These are phyloP conservation scores for Xestia c-nigrum DNA, from an alignment of 2,888 invertebrate genomes.

Conservation along the genomic window DNA sequence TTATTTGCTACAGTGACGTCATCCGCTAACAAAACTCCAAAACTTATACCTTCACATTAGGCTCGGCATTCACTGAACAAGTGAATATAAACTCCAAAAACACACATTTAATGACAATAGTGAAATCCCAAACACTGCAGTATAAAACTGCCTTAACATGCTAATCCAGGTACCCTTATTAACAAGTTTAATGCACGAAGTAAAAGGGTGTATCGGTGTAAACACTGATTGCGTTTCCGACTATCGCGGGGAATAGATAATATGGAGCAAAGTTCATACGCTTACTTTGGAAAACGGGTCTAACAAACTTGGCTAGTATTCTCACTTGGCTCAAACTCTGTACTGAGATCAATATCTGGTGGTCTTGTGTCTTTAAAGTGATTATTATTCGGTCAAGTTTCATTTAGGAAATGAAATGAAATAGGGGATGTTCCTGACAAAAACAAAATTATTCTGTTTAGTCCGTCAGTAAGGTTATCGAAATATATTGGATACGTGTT, in stretches of 20 bases:
- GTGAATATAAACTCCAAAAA: neutral
- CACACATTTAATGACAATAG: neutral
- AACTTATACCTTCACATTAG: too few species aligned
- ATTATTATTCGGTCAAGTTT: constrained; percentile 56
- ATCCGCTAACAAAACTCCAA: neutral
- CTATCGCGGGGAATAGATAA: constrained; percentile 71
- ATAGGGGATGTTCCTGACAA: too few species aligned
- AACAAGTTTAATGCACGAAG: constrained; percentile 26
- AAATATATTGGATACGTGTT: too few species aligned
- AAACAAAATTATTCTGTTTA: too few species aligned
- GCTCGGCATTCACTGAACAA: neutral
- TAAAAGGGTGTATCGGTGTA: constrained; percentile 52
- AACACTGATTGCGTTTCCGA: constrained; percentile 76
- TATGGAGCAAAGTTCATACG: constrained; percentile 66
- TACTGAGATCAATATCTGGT: constrained; percentile 51
- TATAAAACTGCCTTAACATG: neutral
- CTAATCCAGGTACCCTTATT: constrained; percentile 8
- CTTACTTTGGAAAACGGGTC: constrained; percentile 45
- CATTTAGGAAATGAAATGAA: neutral
- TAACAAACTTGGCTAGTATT: constrained; percentile 42
- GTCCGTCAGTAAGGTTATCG: too few species aligned
- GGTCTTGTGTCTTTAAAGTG: constrained; percentile 44
- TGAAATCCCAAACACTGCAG: neutral
- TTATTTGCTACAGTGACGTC: neutral
- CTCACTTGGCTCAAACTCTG: constrained; percentile 46